Conservation (phyloP, 2,888 invertebrate genomes). For the Noctua comes region DNA sequence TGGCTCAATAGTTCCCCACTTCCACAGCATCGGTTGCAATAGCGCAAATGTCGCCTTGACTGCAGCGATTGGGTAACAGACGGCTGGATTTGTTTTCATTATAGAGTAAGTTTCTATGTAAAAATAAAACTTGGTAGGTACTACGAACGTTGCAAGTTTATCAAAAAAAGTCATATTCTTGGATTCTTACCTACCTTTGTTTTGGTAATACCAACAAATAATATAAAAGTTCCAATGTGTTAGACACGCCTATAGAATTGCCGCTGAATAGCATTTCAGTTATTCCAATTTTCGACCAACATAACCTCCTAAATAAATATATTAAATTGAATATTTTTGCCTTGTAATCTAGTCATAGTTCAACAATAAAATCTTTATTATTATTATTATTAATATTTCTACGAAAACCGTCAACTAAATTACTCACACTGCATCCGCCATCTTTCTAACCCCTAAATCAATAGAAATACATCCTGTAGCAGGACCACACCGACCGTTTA, state of each 20-base stretch:
- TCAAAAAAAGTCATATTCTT: too few relatives aligned
- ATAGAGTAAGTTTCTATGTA: too few relatives aligned
- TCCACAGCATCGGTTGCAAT: not conserved
- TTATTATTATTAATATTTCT: too few relatives aligned
- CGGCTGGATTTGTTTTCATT: not conserved
- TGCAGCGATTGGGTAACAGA: not conserved
- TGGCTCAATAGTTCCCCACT: not conserved
- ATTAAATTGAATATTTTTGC: not conserved
- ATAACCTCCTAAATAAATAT: not conserved
- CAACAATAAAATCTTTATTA: too few relatives aligned
- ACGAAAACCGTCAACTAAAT: not conserved
- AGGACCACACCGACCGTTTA: conserved; percentile 36
- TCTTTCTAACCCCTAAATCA: not conserved
- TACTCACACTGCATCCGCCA: not conserved
- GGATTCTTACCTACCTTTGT: too few relatives aligned
- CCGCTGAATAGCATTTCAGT: too few relatives aligned
- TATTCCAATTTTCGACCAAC: too few relatives aligned
- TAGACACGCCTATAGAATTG: too few relatives aligned
- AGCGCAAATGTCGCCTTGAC: not conserved
- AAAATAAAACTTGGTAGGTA: not conserved
- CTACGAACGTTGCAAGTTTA: not conserved
- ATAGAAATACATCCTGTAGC: conserved; percentile 19
- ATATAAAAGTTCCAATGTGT: too few relatives aligned
- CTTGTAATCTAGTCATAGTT: too few relatives aligned
- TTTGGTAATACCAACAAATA: too few relatives aligned